These are phyloP conservation scores for Leptodactylus fuscus DNA, from an alignment of 2,113 vertebrate species.

Conservation along the genomic window DNA sequence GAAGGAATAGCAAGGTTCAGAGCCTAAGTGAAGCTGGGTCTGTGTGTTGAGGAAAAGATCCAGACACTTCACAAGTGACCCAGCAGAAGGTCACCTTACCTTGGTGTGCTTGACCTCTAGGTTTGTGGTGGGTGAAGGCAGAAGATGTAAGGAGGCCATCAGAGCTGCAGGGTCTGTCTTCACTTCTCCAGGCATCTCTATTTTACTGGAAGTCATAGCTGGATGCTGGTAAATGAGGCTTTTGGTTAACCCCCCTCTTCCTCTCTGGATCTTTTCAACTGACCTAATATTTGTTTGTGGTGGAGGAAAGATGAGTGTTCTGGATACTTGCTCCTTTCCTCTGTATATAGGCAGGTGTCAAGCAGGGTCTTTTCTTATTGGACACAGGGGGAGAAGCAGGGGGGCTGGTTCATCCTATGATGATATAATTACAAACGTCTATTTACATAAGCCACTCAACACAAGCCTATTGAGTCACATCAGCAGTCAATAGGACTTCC, in stretches of 20 bases:
- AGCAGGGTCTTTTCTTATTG: slow-evolving; percentile 89
- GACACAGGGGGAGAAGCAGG: slow-evolving; percentile 78
- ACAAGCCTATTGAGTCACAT: slow-evolving; percentile 62
- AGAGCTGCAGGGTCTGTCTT: slow-evolving; percentile 93
- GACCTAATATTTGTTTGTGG: slow-evolving; percentile 65
- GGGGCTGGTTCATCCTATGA: slow-evolving; percentile 81
- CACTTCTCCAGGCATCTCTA: slow-evolving; percentile 91
- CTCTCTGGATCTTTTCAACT: slow-evolving; percentile 65
- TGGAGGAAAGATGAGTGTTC: slow-evolving; percentile 70
- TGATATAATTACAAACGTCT: slow-evolving; percentile 77
- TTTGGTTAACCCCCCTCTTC: slow-evolving; percentile 48
- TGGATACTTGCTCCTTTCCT: slow-evolving; percentile 78
- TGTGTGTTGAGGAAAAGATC: slow-evolving; percentile 18
- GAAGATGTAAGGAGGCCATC: slow-evolving; percentile 94
- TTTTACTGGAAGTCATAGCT: slow-evolving; percentile 95
- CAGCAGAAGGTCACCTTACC: slow-evolving; percentile 76
- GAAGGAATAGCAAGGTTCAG: not conserved
- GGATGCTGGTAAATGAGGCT: slow-evolving; percentile 48
- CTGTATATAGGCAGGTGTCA: slow-evolving; percentile 98
- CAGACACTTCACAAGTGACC: slow-evolving; percentile 18
- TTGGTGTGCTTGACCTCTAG: slow-evolving; percentile 96
- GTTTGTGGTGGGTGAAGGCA: slow-evolving; percentile 92
- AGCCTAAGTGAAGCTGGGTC: not conserved
- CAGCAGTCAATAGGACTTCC: slow-evolving; percentile 48
- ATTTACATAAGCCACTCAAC: slow-evolving; percentile 80